Evolutionary conservation across 2,797 vertebrate species (phyloP).

Genomic region (Notamacropus eugenii): DNA sequence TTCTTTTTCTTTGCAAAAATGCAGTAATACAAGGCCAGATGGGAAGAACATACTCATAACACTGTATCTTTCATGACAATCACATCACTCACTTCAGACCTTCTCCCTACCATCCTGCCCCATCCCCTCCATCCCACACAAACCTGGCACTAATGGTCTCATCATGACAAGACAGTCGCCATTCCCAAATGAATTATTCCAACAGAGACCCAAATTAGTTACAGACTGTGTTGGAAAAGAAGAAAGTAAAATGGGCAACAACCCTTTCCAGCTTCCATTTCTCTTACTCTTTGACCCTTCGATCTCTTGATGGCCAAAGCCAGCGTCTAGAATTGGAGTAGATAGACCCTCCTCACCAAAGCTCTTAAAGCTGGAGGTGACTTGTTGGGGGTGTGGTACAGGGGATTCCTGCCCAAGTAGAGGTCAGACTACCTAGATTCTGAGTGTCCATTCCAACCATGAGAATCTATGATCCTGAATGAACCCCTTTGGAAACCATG

Average conservation of each 20-base stretch:
- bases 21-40: neutral
- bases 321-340: neutral
- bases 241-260: neutral
- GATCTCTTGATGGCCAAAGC: neutral
- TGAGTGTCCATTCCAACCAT: neutral
- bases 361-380: neutral
- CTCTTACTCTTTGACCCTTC: neutral
- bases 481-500: neutral
- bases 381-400: neutral
- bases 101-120: neutral
- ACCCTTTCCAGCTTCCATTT: neutral
- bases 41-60: neutral
- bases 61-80: neutral
- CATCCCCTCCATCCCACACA: neutral
- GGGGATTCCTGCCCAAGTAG: neutral
- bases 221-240: neutral
- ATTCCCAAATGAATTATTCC: neutral
- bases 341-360: neutral
- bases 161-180: neutral
- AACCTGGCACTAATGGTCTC: neutral
- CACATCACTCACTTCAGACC: neutral
- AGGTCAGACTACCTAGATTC: neutral
- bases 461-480: neutral
- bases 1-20: neutral
- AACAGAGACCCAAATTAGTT: neutral